Percentiles rank a stretch among this genome's conserved stretches.
Evolutionary conservation across 2,113 vertebrate genomes (phyloP).

Genomic region (Sclerurus mexicanus): DNA sequence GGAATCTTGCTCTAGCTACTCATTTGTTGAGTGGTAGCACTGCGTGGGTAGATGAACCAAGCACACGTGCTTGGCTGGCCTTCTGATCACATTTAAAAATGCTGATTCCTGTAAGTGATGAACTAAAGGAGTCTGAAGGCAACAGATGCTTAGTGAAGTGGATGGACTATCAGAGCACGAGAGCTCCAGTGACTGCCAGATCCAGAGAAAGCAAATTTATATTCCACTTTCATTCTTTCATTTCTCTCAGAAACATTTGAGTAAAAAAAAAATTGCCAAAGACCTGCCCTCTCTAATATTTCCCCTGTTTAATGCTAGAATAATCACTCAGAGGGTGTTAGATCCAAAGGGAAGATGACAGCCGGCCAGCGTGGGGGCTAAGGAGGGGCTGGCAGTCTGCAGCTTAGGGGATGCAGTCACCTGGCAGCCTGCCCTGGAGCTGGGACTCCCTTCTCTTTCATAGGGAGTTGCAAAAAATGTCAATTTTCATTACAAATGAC

Average conservation of each 20-base stretch:
- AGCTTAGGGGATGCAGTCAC: neutral
- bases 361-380: neutral
- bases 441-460: neutral
- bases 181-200: neutral
- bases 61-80: neutral
- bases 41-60: neutral
- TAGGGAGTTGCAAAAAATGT: neutral
- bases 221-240: neutral
- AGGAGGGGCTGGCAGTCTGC: neutral
- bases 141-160: neutral
- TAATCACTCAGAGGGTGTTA: neutral
- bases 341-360: neutral
- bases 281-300: neutral
- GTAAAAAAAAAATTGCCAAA: neutral
- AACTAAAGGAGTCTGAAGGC: neutral
- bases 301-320: neutral
- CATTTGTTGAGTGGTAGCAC: neutral
- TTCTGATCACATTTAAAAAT: neutral
- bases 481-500: slow-evolving; percentile 23
- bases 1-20: neutral
- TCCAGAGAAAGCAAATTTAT: neutral
- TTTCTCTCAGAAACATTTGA: neutral
- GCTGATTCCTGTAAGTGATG: neutral
- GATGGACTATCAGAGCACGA: neutral
- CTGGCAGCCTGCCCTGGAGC: slow-evolving; percentile 8